Evolutionary conservation across 2,113 vertebrate species (phyloP), one percentile per base, ranked within the genome.

Genomic region (Phoenicopterus ruber): DNA sequence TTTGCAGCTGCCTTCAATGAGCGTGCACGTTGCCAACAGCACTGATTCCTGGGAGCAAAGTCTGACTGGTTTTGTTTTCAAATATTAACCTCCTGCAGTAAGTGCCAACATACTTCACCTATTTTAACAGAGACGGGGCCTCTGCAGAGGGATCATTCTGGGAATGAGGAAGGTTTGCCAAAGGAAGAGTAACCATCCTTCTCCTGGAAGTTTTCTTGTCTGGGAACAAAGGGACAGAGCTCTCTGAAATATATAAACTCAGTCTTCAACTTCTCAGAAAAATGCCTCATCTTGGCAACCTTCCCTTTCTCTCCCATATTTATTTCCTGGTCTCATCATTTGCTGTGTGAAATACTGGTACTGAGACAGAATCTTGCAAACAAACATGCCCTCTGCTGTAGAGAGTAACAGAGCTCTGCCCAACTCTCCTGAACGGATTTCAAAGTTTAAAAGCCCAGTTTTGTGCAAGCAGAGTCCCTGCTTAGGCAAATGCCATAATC

Each of bases 1-100:
- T 96, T 92, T 97, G 82, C 87, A 93, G 74, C 52, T 89, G 92
- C 93, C 86, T 62, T 87, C 85, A 95, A 93, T 81, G 84, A 82
- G 73, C 19, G 12, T 14, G 13, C 67, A 66, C 20, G 50, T n/a
- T 97, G 87, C 91, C 93, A 96, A 71, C 79, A 84, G 34, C 67
- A 63, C 67, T 44, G 61, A 54, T 71, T 69, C 47, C 65, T 29
- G 22, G 86, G 82, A 92, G 92, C 61, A 90, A 95, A 94, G 87
- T 92, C 91, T 85, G 90, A 32, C 55, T 69, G 38, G 44, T 36
- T 90, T 90, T 78, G 65, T 72, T 79, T 87, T 82, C 80, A 84
- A 90, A 87, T 79, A 96, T 94, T 95, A 90, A 93, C 73, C 78
- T 91, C 47, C 78, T 57, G 44, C 70, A 65, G 17, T 44, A 94